phyloP scores from a whole-genome alignment of 2,888 invertebrate species.

The Halictus ligatus region DNA sequence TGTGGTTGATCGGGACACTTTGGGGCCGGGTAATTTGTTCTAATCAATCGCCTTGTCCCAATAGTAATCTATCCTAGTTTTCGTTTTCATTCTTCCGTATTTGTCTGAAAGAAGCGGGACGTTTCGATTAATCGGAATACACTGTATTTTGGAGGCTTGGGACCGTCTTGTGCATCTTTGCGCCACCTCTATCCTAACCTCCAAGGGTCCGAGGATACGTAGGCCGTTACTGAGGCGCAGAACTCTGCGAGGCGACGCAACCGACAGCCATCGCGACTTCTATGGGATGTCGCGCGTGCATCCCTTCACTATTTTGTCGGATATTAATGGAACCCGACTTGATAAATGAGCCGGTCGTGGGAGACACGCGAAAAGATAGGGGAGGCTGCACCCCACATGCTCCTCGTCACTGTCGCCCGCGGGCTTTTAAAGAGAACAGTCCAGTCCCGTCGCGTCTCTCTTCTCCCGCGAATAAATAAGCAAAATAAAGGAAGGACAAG shows the following conservation, averaged over 20 bases:
- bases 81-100: too few species aligned
- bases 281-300: slow-evolving; percentile 74
- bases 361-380: slow-evolving; percentile 72
- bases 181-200: neutral
- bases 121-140: neutral
- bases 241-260: slow-evolving; percentile 9
- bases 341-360: slow-evolving; percentile 76
- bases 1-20: too few species aligned
- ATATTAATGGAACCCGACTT: slow-evolving; percentile 77
- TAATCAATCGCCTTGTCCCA: too few species aligned
- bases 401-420: slow-evolving; percentile 58
- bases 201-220: neutral
- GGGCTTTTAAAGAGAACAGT: slow-evolving; percentile 69
- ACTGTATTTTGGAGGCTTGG: neutral
- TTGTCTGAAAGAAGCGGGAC: too few species aligned
- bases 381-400: slow-evolving; percentile 52
- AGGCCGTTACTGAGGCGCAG: slow-evolving; percentile 12
- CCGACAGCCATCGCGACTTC: slow-evolving; percentile 66
- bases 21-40: too few species aligned
- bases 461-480: neutral
- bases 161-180: neutral
- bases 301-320: slow-evolving; percentile 75
- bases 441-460: slow-evolving; percentile 46
- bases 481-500: neutral
- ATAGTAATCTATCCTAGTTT: too few species aligned